phyloP scores from a whole-genome alignment of 1,140 invertebrate species.

The Drosophila fuyamai region DNA sequence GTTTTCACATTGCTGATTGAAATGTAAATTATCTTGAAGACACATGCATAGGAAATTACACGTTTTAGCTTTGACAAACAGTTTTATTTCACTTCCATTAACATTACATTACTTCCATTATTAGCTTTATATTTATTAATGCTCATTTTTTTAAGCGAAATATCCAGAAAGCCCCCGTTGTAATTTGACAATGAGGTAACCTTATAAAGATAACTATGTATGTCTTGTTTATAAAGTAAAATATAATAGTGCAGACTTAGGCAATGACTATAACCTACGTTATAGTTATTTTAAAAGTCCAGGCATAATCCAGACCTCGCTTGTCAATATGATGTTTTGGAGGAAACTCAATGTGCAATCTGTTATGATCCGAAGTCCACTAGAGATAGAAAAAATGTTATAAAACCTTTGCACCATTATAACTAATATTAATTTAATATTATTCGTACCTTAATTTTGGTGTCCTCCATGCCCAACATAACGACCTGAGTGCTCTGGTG shows the following conservation, averaged over 20 bases:
- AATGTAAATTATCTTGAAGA: no score
- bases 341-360: constrained; percentile 68
- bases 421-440: neutral
- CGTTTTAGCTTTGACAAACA: no score
- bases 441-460: constrained; percentile 51
- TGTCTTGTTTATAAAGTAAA: neutral
- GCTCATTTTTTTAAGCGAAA: no score
- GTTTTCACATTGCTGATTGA: no score
- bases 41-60: no score
- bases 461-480: constrained; percentile 68
- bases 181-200: no score
- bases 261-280: neutral
- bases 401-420: neutral
- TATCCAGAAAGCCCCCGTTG: no score
- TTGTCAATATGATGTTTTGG: constrained; percentile 79
- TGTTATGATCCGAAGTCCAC: constrained; percentile 57
- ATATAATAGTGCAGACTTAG: neutral
- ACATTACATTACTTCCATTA: no score
- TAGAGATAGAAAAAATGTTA: constrained; percentile 21
- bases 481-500: constrained; percentile 43
- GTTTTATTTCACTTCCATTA: no score
- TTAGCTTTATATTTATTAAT: no score
- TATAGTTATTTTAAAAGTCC: constrained; percentile 80
- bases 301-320: constrained; percentile 65
- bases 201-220: no score